Conservation (phyloP, 2,888 invertebrate species). For the Schizaphis graminum region DNA sequence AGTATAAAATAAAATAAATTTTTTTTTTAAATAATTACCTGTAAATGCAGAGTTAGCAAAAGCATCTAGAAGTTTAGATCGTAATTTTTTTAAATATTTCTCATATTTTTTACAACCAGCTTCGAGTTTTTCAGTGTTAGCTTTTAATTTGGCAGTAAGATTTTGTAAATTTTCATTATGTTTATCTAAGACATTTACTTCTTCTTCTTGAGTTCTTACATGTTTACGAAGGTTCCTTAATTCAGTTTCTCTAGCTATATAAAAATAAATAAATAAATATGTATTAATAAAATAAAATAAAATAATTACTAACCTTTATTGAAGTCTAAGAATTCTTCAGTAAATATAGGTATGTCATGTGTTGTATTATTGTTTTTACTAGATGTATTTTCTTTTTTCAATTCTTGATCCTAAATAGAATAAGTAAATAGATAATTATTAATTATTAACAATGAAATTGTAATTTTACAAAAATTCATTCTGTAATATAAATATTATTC, state of each 20-base stretch:
- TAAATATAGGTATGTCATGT: conserved; percentile 94
- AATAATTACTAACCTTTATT: conserved; percentile 79
- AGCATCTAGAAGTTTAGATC: conserved; percentile 80
- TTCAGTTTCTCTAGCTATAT: conserved; percentile 84
- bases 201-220: conserved; percentile 93
- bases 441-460: not conserved
- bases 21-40: conserved; percentile 71
- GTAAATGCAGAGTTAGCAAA: conserved; percentile 80
- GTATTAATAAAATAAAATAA: not conserved
- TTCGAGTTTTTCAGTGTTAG: conserved; percentile 87
- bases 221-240: conserved; percentile 89
- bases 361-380: conserved; percentile 69
- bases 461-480: not conserved
- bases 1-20: too few species aligned
- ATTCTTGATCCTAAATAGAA: conserved; percentile 69
- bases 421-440: not conserved
- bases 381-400: conserved; percentile 71
- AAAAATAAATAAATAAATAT: conserved; percentile 16
- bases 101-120: conserved; percentile 85
- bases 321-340: conserved; percentile 96
- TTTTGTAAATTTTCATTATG: conserved; percentile 94
- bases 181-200: conserved; percentile 93
- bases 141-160: conserved; percentile 87
- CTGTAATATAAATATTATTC: not conserved
- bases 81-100: conserved; percentile 84